A percentile compares a stretch with the other conserved stretches of the same genome.
Evolutionary conservation across 2,113 vertebrate genomes (phyloP).

Genomic region (Calidris pugnax): DNA sequence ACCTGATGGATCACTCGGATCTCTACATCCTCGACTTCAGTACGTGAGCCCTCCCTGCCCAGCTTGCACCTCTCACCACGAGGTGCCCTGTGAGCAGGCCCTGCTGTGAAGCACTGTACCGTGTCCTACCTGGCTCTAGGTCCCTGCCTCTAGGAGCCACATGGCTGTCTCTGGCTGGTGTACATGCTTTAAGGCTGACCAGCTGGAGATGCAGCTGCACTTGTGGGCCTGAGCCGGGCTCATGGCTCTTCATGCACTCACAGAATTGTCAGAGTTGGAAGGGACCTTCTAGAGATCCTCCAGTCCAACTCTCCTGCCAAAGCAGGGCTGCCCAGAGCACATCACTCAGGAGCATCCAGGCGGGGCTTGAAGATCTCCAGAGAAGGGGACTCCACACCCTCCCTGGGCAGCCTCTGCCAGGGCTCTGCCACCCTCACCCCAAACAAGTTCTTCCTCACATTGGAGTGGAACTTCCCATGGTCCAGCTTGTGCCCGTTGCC

Average conservation of each 20-base stretch:
- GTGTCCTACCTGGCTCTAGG: accelerated
- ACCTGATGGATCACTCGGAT: conserved; percentile 99
- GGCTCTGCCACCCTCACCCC: no score
- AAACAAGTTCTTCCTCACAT: no score
- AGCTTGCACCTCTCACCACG: neutral
- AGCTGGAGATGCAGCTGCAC: neutral
- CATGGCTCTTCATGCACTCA: neutral
- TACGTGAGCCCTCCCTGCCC: conserved; percentile 79
- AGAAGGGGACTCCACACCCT: no score
- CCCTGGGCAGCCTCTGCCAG: no score
- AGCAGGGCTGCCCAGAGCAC: no score
- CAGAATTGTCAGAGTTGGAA: no score
- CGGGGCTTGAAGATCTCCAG: no score
- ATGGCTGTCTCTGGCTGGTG: neutral
- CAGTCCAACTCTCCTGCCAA: no score
- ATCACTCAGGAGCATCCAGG: no score
- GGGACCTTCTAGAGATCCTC: no score
- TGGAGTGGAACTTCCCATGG: no score
- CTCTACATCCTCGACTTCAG: conserved; percentile 98
- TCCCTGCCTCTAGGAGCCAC: neutral
- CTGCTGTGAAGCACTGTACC: neutral
- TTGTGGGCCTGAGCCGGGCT: neutral
- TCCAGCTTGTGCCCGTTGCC: no score
- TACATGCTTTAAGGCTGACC: neutral
- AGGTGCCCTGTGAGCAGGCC: neutral